phyloP scores from a whole-genome alignment of 2,888 invertebrate species.

The Calliphora vomitoria region DNA sequence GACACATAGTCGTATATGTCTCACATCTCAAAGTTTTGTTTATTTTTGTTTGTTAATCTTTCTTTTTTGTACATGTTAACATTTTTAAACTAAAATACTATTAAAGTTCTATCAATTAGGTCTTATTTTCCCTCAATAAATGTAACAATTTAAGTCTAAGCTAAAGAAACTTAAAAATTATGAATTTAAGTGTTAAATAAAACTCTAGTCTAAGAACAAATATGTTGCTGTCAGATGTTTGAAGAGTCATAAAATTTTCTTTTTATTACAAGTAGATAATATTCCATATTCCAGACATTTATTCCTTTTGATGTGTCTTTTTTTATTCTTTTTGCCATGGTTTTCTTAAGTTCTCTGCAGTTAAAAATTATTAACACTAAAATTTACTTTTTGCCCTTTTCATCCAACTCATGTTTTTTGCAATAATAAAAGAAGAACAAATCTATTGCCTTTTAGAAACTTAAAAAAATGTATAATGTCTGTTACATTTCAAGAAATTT shows the following conservation, averaged over 20 bases:
- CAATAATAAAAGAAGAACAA: neutral
- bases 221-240: constrained; percentile 30
- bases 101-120: neutral
- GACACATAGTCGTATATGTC: too few species aligned
- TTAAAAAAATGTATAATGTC: neutral
- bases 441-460: neutral
- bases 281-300: constrained; percentile 19
- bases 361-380: neutral
- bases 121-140: neutral
- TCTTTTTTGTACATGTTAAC: too few species aligned
- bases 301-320: constrained; percentile 9
- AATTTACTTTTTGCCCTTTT: constrained; percentile 5
- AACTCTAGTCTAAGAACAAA: constrained; percentile 7
- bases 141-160: neutral
- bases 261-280: constrained; percentile 39
- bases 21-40: too few species aligned
- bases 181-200: constrained; percentile 41
- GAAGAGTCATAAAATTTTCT: constrained; percentile 34
- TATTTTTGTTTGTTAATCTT: too few species aligned
- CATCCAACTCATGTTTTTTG: neutral
- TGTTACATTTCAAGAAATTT: neutral
- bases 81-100: too few species aligned
- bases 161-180: neutral
- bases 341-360: neutral
- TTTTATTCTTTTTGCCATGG: neutral